These are phyloP conservation scores for Drosophila pectinifera DNA, from an alignment of 1,140 invertebrate genomes.

Conservation along the genomic window DNA sequence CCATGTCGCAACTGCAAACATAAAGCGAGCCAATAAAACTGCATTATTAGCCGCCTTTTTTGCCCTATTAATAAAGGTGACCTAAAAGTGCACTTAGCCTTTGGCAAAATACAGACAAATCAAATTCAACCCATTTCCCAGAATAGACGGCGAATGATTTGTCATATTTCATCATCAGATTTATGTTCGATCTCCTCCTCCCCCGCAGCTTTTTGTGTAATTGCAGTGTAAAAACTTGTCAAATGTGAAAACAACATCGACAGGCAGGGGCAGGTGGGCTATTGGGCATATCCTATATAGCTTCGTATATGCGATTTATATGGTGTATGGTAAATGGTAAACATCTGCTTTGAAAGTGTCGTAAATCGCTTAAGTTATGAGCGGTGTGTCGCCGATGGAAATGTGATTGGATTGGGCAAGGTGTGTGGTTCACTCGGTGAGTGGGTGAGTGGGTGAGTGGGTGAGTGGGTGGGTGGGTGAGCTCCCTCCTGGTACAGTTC, in stretches of 20 bases:
- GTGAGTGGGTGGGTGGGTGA: constrained; percentile 28
- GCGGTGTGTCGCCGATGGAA: constrained; percentile 33
- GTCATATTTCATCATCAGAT: constrained; percentile 44
- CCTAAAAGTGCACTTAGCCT: constrained; percentile 74
- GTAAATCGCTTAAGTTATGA: constrained; percentile 59
- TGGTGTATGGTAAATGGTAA: constrained; percentile 51
- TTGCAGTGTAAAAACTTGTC: constrained; percentile 38
- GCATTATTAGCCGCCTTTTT: constrained; percentile 57
- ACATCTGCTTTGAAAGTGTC: constrained; percentile 62
- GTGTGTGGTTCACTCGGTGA: constrained; percentile 34
- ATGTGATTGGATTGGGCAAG: constrained; percentile 20
- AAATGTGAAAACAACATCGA: constrained; percentile 42
- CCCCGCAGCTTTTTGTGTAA: constrained; percentile 18
- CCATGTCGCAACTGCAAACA: constrained; percentile 44
- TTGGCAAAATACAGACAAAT: constrained; percentile 40
- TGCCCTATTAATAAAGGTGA: constrained; percentile 67
- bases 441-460: constrained; percentile 24
- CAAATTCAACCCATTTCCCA: constrained; percentile 8
- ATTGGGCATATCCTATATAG: constrained; percentile 18
- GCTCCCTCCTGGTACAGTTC: neutral
- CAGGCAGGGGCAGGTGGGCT: constrained; percentile 38
- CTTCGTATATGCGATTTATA: constrained; percentile 1
- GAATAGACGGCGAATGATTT: constrained; percentile 34
- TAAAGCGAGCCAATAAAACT: constrained; percentile 66
- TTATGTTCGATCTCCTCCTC: constrained; percentile 40